Conservation (phyloP, 1,140 invertebrate genomes). For the Lepidotrigona ventralis region DNA sequence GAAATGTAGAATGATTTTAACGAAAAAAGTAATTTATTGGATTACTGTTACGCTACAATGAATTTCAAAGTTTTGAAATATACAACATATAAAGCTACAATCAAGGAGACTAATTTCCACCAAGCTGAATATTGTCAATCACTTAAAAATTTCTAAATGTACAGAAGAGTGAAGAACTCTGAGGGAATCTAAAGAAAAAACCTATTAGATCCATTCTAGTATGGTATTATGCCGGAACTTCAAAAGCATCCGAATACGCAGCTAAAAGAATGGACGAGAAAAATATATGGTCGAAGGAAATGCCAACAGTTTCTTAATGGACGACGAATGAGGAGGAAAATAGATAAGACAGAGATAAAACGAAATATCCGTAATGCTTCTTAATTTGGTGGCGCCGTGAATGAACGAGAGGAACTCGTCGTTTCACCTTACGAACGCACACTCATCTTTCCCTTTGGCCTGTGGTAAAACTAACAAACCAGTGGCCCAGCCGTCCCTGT, state of each 20-base stretch:
- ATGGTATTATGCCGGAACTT: background rate
- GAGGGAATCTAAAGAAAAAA: background rate
- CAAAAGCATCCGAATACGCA: background rate
- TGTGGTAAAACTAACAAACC: constrained; percentile 44
- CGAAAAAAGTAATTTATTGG: too few relatives aligned
- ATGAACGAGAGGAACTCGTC: constrained; percentile 49
- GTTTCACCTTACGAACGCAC: constrained; percentile 49
- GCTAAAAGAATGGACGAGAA: background rate
- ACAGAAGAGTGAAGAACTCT: background rate
- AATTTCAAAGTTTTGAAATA: too few relatives aligned
- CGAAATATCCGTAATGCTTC: background rate
- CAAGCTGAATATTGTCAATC: background rate
- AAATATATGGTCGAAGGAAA: background rate
- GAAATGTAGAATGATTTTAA: too few relatives aligned
- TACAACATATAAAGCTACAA: too few relatives aligned
- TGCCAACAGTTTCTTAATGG: background rate
- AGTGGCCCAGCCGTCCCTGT: constrained; percentile 59
- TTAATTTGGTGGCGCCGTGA: constrained; percentile 66
- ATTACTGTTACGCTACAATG: too few relatives aligned
- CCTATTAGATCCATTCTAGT: background rate
- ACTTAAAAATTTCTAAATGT: background rate
- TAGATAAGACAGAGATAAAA: background rate
- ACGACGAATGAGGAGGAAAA: background rate
- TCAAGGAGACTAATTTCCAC: background rate
- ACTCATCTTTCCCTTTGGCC: constrained; percentile 18